Evolutionary conservation across 2,113 vertebrate species (phyloP).

Genomic region (Sapayoa aenigma): DNA sequence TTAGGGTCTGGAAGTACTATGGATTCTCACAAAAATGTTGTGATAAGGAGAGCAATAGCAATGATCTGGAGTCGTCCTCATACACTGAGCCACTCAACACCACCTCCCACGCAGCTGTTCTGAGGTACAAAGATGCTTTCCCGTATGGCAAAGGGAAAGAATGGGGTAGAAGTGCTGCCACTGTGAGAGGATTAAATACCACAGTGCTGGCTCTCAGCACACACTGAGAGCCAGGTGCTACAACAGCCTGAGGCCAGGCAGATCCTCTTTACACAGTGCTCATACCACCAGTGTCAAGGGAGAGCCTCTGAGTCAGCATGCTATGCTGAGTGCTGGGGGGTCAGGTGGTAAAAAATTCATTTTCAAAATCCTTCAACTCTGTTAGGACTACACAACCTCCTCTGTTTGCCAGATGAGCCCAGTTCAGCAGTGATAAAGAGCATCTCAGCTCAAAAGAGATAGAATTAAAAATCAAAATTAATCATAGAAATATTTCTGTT

Average conservation of each 20-base stretch:
- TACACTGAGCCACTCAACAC: neutral
- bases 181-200: neutral
- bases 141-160: neutral
- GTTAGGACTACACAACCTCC: neutral
- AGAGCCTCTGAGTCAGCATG: neutral
- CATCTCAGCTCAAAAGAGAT: neutral
- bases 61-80: neutral
- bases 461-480: too few relatives aligned
- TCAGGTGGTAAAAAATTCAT: neutral
- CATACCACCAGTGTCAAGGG: neutral
- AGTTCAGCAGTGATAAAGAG: neutral
- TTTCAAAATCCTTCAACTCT: neutral
- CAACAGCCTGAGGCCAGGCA: neutral
- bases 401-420: neutral
- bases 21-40: neutral
- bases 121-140: neutral
- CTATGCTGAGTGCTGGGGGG: neutral
- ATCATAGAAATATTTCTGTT: neutral
- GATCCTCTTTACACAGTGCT: neutral
- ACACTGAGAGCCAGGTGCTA: neutral
- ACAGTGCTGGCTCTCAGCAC: neutral
- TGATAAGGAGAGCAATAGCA: neutral
- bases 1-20: neutral
- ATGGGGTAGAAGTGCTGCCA: neutral
- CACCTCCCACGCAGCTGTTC: accelerated